Evolutionary conservation across 1,140 invertebrate genomes (phyloP), one percentile per base, ranked within the genome.

Genomic region (Drosophila novamexicana): DNA sequence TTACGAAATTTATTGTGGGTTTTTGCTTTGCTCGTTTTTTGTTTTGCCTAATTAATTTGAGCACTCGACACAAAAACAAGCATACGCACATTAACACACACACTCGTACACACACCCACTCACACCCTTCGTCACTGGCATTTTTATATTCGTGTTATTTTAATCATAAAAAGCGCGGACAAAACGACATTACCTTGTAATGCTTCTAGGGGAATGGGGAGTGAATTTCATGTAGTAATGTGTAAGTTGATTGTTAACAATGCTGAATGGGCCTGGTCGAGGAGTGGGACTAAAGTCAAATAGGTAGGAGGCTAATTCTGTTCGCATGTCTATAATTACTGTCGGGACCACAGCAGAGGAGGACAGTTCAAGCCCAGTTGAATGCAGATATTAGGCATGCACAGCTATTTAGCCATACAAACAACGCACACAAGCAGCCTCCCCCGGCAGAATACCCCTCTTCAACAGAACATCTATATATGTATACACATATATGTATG

Each of bases 331-430:
- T 81, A 79, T 89, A 89, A 89, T 89, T 89, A 84, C 74, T 54
- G 62, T 65, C 65, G 57, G 77, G 76, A 83, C 66, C 72, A 59
- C 65, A 72, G 58, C 22, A 9, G 39, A 18, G 39, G 22, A 18
- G 69, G 67, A 65, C 68, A 67, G 70, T 81, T 85, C 67, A 79
- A 72, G 75, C 78, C 83, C 83, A 84, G 77, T 83, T 89, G 81
- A 89, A 83, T 88, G 83, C 83, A 89, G 79, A 88, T 79, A 88
- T 89, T 89, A 77, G 79, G 65, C 83, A 86, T 86, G 84, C 83
- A 86, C 74, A 79, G 75, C 83, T 86, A 73, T 85, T 86, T 86
- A 79, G 78, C 42, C 62, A 49, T 49, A 74, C 63, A 69, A 68
- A 70, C 64, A 78, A 62, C 49, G 29, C 63, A 73, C 58, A 45